Percentiles rank a stretch among this genome's conserved stretches.
Evolutionary conservation across 2,113 vertebrate genomes (phyloP).

Genomic region (Piaya cayana): DNA sequence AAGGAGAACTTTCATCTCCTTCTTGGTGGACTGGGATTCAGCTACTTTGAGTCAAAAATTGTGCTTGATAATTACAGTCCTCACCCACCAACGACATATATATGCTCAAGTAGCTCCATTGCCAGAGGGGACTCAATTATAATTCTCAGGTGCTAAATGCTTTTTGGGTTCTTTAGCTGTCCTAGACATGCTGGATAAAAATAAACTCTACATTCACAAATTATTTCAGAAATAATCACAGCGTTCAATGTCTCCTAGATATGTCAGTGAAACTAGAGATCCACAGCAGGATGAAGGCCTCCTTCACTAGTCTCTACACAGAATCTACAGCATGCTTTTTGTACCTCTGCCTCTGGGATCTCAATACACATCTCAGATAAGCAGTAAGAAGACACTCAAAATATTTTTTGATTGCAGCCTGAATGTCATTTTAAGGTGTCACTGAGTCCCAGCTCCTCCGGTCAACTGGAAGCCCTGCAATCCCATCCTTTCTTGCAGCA

Average conservation of each 20-base stretch:
- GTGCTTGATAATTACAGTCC: background rate
- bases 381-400: background rate
- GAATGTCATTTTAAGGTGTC: background rate
- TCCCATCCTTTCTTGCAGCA: background rate
- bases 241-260: slow-evolving; percentile 21
- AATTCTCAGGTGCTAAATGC: background rate
- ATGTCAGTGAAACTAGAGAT: background rate
- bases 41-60: background rate
- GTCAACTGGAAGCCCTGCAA: background rate
- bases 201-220: slow-evolving; percentile 5
- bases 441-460: background rate
- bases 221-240: slow-evolving; percentile 45
- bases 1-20: background rate
- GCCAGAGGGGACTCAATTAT: background rate
- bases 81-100: background rate
- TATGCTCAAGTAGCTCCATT: background rate
- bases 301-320: background rate
- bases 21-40: background rate
- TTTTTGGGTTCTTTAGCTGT: slow-evolving; percentile 5
- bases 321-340: background rate
- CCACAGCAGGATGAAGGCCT: background rate
- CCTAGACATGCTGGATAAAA: slow-evolving; percentile 1
- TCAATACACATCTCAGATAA: background rate
- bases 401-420: background rate
- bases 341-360: background rate